These are phyloP conservation scores for Odontamblyopus lacepedii DNA, from an alignment of 2,797 vertebrate genomes.

Conservation along the genomic window DNA sequence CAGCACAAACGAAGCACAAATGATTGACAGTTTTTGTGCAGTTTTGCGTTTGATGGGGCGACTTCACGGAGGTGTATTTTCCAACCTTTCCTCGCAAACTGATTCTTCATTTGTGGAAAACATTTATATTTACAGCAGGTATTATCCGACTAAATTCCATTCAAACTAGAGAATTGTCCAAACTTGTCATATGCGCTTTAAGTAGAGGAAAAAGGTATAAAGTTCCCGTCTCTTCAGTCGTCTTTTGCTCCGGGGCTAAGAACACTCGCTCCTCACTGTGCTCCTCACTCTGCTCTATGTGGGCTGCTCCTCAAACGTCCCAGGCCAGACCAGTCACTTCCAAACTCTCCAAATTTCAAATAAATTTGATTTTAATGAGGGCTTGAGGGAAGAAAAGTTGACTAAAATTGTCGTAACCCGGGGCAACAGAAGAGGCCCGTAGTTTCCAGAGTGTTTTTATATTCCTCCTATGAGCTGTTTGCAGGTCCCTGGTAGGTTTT, in stretches of 20 bases:
- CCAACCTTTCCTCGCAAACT: too few species aligned
- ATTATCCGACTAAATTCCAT: too few species aligned
- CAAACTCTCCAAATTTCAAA: constrained; percentile 34
- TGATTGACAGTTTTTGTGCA: too few species aligned
- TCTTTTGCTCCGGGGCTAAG: not conserved
- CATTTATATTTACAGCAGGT: too few species aligned
- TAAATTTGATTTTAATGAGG: constrained; percentile 43
- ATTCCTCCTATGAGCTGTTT: constrained; percentile 23
- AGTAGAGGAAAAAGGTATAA: too few species aligned
- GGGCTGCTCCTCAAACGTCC: constrained; percentile 31
- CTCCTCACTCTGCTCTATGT: constrained; percentile 8
- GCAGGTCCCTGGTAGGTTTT: constrained; percentile 14
- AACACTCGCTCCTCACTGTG: not conserved
- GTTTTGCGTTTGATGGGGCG: too few species aligned
- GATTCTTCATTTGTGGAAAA: too few species aligned
- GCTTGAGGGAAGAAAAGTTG: constrained; percentile 27
- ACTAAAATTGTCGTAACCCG: constrained; percentile 34
- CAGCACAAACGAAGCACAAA: too few species aligned
- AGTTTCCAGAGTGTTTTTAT: constrained; percentile 15
- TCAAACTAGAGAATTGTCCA: too few species aligned
- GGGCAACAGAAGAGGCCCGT: constrained; percentile 11
- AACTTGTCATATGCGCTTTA: too few species aligned
- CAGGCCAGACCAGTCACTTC: constrained; percentile 32
- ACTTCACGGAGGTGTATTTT: too few species aligned
- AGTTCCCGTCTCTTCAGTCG: not conserved